phyloP scores from a whole-genome alignment of 1,140 invertebrate species.

The Zaprionus ghesquierei region DNA sequence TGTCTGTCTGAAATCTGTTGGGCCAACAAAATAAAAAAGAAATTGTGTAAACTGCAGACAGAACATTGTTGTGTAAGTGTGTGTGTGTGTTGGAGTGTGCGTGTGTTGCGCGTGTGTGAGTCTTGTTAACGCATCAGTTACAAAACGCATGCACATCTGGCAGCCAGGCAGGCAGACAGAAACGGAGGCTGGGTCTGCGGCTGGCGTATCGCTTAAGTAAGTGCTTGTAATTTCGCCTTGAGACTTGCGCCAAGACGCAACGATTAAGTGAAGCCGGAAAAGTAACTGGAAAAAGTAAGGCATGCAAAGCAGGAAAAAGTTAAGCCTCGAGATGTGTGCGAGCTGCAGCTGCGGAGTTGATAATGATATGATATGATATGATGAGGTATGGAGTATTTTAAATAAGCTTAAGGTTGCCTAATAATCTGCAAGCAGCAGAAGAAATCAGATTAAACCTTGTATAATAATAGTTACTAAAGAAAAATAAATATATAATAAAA shows the following conservation, averaged over 20 bases:
- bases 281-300: slow-evolving; percentile 1
- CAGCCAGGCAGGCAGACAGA: not conserved
- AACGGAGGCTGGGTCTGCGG: not conserved
- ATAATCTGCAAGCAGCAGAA: not conserved
- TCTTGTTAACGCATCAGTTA: slow-evolving; percentile 44
- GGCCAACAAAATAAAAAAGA: slow-evolving; percentile 41
- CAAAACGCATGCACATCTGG: slow-evolving; percentile 28
- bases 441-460: too few species aligned
- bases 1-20: slow-evolving; percentile 45
- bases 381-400: too few species aligned
- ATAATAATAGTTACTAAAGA: too few species aligned
- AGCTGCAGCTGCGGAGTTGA: not conserved
- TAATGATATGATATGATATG: not conserved
- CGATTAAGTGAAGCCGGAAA: slow-evolving; percentile 30
- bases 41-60: slow-evolving; percentile 34
- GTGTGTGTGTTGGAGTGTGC: not conserved
- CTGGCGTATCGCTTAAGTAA: slow-evolving; percentile 33
- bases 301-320: too few species aligned
- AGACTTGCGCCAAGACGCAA: slow-evolving; percentile 20
- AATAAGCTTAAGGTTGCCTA: not conserved
- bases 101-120: not conserved
- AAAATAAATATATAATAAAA: too few species aligned
- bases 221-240: slow-evolving; percentile 34
- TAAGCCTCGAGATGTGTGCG: not conserved
- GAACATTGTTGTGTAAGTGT: not conserved